Percentiles rank a stretch among this genome's conserved stretches.
Evolutionary conservation across 2,888 invertebrate genomes (phyloP).

Genomic region (Branchinecta sandiegonensis): DNA sequence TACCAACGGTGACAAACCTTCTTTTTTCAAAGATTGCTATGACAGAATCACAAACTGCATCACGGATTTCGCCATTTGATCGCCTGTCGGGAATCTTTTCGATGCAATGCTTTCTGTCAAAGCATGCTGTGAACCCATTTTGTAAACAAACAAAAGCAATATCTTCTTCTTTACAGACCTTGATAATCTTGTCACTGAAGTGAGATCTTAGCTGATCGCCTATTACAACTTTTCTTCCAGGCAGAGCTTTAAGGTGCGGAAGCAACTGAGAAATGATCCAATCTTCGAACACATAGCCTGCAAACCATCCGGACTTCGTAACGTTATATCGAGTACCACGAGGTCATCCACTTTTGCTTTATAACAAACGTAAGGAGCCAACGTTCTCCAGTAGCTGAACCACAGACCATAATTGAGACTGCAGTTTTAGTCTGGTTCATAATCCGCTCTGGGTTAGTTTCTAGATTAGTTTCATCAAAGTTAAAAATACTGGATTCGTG

Average conservation of each 20-base stretch:
- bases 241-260: slow-evolving; percentile 29
- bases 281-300: slow-evolving; percentile 29
- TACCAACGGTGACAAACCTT: too few species aligned
- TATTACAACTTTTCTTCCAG: slow-evolving; percentile 32
- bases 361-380: slow-evolving; percentile 35
- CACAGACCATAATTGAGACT: slow-evolving; percentile 34
- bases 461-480: slow-evolving; percentile 32
- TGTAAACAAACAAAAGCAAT: slow-evolving; percentile 33
- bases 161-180: slow-evolving; percentile 31
- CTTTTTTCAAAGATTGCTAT: too few species aligned
- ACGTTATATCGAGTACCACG: slow-evolving; percentile 33
- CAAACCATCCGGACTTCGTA: slow-evolving; percentile 33
- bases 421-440: slow-evolving; percentile 32
- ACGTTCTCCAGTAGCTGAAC: slow-evolving; percentile 31
- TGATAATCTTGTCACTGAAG: slow-evolving; percentile 29
- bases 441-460: slow-evolving; percentile 34
- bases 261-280: slow-evolving; percentile 31
- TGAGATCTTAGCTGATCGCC: slow-evolving; percentile 34
- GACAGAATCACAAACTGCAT: too few species aligned
- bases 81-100: too few species aligned
- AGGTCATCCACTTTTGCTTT: slow-evolving; percentile 35
- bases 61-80: too few species aligned
- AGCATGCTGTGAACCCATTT: too few species aligned
- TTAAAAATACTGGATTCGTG: slow-evolving; percentile 30
- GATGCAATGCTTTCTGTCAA: too few species aligned